Evolutionary conservation across 2,888 invertebrate species (phyloP).

Genomic region (Andrena praecox): DNA sequence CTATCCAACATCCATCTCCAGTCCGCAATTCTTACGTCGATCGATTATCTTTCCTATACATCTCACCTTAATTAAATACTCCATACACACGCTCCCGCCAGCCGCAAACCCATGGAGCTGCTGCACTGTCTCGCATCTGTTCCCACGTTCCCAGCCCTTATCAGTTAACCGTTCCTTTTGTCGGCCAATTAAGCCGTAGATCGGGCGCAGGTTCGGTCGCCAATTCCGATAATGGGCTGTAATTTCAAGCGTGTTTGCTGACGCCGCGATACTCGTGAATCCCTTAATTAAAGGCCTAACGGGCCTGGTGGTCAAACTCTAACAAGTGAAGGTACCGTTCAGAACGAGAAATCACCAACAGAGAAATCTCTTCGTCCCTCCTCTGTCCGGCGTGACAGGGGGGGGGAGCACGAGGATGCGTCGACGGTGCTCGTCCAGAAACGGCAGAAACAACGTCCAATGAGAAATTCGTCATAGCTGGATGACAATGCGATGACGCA

Average conservation of each 20-base stretch:
- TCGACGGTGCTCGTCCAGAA: slow-evolving; percentile 11
- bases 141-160: slow-evolving; percentile 45
- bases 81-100: no score
- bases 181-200: slow-evolving; percentile 65
- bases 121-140: slow-evolving; percentile 32
- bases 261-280: slow-evolving; percentile 42
- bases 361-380: background rate
- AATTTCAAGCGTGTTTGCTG: slow-evolving; percentile 57
- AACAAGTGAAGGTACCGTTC: slow-evolving; percentile 52
- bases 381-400: background rate
- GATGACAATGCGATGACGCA: slow-evolving; percentile 74
- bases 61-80: no score
- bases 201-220: slow-evolving; percentile 25
- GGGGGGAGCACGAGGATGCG: background rate
- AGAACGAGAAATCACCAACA: slow-evolving; percentile 19
- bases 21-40: no score
- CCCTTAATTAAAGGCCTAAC: slow-evolving; percentile 68
- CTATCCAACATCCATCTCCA: no score
- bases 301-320: slow-evolving; percentile 48
- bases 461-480: slow-evolving; percentile 67
- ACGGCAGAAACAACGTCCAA: slow-evolving; percentile 33
- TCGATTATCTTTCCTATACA: no score
- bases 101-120: no score
- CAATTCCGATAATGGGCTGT: slow-evolving; percentile 66
- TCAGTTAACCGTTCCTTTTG: slow-evolving; percentile 58